A percentile compares a stretch with the other conserved stretches of the same genome.
Evolutionary conservation across 2,797 vertebrate genomes (phyloP).

Genomic region (Paratrypauchen microcephalus): DNA sequence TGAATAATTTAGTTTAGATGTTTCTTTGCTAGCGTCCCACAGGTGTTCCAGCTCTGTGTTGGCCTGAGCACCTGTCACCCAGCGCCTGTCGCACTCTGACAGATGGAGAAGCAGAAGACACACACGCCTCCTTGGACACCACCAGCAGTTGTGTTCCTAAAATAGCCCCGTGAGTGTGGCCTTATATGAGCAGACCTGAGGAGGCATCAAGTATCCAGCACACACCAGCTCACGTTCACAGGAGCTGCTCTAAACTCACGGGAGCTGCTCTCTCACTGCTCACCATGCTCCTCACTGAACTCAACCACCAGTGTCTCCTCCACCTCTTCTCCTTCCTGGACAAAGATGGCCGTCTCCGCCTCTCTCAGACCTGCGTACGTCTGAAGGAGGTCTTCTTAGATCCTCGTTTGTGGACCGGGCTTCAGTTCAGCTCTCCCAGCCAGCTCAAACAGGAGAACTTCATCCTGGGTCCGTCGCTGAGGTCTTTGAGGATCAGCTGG

Average conservation of each 20-base stretch:
- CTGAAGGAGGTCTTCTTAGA: conserved; percentile 85
- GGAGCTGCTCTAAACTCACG: conserved; percentile 22
- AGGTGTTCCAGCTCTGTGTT: too few species aligned
- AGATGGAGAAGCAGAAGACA: conserved; percentile 67
- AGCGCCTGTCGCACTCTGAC: conserved; percentile 66
- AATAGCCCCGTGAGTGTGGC: conserved; percentile 86
- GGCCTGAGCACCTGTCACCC: background rate
- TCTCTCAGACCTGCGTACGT: conserved; percentile 83
- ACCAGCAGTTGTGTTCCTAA: conserved; percentile 83
- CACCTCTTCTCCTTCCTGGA: conserved; percentile 94
- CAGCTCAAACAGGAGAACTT: conserved; percentile 88
- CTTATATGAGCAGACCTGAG: conserved; percentile 89
- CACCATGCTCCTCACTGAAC: conserved; percentile 85
- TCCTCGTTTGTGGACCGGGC: conserved; percentile 83
- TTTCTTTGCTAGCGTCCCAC: too few species aligned
- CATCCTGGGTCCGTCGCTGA: conserved; percentile 84
- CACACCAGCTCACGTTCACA: conserved; percentile 49
- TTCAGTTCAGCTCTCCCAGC: conserved; percentile 83
- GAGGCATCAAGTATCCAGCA: conserved; percentile 77
- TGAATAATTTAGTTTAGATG: too few species aligned
- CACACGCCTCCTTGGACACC: conserved; percentile 67
- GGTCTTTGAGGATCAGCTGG: conserved; percentile 87
- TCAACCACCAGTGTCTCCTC: conserved; percentile 89
- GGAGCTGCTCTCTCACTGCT: conserved; percentile 45
- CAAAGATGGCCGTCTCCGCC: conserved; percentile 83